Evolutionary conservation across 2,888 invertebrate genomes (phyloP).

Genomic region (Endomychus coccineus): DNA sequence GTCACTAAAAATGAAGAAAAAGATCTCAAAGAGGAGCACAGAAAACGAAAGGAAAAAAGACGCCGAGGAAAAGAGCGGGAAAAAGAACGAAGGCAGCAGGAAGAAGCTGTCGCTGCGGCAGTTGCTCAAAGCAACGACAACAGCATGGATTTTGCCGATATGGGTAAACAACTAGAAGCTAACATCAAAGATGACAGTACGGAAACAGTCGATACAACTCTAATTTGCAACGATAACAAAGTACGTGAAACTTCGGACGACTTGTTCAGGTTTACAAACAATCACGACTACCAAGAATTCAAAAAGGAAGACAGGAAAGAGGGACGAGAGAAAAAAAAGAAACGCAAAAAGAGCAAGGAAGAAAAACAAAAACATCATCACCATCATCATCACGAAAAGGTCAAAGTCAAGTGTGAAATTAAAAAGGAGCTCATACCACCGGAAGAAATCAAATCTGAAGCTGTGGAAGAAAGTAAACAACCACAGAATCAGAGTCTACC

Average conservation of each 20-base stretch:
- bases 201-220: slow-evolving; percentile 37
- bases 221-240: slow-evolving; percentile 27
- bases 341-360: slow-evolving; percentile 75
- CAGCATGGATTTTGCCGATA: slow-evolving; percentile 73
- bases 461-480: slow-evolving; percentile 34
- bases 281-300: slow-evolving; percentile 40
- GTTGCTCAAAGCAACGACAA: slow-evolving; percentile 54
- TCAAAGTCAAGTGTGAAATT: slow-evolving; percentile 35
- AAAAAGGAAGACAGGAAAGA: slow-evolving; percentile 49
- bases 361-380: slow-evolving; percentile 64
- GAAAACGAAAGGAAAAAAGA: slow-evolving; percentile 52
- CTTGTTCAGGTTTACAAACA: slow-evolving; percentile 36
- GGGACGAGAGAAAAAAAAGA: slow-evolving; percentile 73
- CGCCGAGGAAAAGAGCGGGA: slow-evolving; percentile 35
- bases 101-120: slow-evolving; percentile 32
- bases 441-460: slow-evolving; percentile 23
- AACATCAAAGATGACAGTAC: slow-evolving; percentile 64
- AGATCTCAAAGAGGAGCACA: slow-evolving; percentile 46
- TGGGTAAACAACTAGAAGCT: slow-evolving; percentile 75
- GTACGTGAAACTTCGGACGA: slow-evolving; percentile 40
- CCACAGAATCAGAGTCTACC: slow-evolving; percentile 56
- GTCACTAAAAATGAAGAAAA: slow-evolving; percentile 27
- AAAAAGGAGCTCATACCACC: slow-evolving; percentile 28
- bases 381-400: slow-evolving; percentile 56
- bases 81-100: slow-evolving; percentile 47